phyloP scores from a whole-genome alignment of 2,888 invertebrate species.

The Aporophyla lueneburgensis region DNA sequence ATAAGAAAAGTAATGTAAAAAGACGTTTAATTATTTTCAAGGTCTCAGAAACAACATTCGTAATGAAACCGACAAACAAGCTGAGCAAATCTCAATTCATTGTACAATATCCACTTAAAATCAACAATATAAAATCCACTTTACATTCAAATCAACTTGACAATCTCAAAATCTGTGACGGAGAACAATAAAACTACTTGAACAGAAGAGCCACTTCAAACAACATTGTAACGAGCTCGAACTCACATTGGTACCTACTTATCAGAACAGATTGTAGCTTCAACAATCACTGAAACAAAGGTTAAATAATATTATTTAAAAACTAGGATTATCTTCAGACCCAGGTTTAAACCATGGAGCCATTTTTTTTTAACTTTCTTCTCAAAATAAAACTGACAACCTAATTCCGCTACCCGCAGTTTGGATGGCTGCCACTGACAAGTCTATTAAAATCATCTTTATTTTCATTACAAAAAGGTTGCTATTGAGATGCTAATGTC shows the following conservation, averaged over 20 bases:
- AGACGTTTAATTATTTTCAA: not conserved
- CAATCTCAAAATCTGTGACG: conserved; percentile 27
- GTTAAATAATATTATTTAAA: not conserved
- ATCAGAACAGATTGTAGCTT: not conserved
- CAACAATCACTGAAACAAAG: not conserved
- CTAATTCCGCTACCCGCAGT: not conserved
- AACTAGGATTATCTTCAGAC: not conserved
- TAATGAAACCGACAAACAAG: not conserved
- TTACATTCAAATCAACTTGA: conserved; percentile 46
- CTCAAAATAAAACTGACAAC: not conserved
- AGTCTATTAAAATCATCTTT: not conserved
- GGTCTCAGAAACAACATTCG: not conserved
- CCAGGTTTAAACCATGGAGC: not conserved
- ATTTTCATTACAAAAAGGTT: not conserved
- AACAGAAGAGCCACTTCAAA: conserved; percentile 42
- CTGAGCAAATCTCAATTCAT: not conserved
- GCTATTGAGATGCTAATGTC: not conserved
- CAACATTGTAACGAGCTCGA: conserved; percentile 21
- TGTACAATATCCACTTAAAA: conserved; percentile 27
- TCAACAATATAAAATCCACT: conserved; percentile 40
- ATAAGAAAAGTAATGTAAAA: not conserved
- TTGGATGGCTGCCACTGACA: not conserved
- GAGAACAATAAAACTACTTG: conserved; percentile 31
- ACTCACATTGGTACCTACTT: not conserved
- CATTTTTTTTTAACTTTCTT: not conserved